Evolutionary conservation across 2,797 vertebrate genomes (phyloP).

Genomic region (Eupleurogrammus muticus): DNA sequence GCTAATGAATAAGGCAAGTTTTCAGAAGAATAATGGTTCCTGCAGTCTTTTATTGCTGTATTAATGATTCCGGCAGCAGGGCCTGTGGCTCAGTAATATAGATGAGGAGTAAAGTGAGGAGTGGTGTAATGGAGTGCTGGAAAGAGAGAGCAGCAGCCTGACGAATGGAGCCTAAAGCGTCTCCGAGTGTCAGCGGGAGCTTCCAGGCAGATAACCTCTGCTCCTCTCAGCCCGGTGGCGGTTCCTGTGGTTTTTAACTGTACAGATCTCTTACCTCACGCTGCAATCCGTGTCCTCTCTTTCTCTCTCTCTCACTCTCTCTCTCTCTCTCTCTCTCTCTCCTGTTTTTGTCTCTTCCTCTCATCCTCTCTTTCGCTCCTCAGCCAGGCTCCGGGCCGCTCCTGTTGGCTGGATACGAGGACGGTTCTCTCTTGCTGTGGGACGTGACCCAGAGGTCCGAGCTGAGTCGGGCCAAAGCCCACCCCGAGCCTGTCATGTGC

Average conservation of each 20-base stretch:
- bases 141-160: slow-evolving; percentile 74
- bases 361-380: slow-evolving; percentile 43
- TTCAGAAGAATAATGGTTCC: not conserved
- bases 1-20: not conserved
- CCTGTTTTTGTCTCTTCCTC: slow-evolving; percentile 25
- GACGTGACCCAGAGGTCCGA: slow-evolving; percentile 86
- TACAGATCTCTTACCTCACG: slow-evolving; percentile 32
- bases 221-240: slow-evolving; percentile 60
- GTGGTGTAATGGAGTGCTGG: slow-evolving; percentile 78
- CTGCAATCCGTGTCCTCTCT: slow-evolving; percentile 30
- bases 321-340: slow-evolving; percentile 22
- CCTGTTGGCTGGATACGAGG: slow-evolving; percentile 94
- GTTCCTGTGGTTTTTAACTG: slow-evolving; percentile 51
- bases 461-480: slow-evolving; percentile 85
- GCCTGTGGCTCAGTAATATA: slow-evolving; percentile 54
- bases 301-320: slow-evolving; percentile 20
- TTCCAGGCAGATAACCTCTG: slow-evolving; percentile 85
- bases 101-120: slow-evolving; percentile 82
- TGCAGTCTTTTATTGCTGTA: not conserved
- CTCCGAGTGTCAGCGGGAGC: slow-evolving; percentile 73
- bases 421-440: slow-evolving; percentile 94
- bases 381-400: slow-evolving; percentile 86
- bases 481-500: slow-evolving; percentile 93
- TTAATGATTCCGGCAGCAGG: slow-evolving; percentile 1
- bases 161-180: slow-evolving; percentile 75